A percentile compares a stretch with the other conserved stretches of the same genome.
phyloP scores from a whole-genome alignment of 2,888 invertebrate genomes.

The Euphydryas editha region DNA sequence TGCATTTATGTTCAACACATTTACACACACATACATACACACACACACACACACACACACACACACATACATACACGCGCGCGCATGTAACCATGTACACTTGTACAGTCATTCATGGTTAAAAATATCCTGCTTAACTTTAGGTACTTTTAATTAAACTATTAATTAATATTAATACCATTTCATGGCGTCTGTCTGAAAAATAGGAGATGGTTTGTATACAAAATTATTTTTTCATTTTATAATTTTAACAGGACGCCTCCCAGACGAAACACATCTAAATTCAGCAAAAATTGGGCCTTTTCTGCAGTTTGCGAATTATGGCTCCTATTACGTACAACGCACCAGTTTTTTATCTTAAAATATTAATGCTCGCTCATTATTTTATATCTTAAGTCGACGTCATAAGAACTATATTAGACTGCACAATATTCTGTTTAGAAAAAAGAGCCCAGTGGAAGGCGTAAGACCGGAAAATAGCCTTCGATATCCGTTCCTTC shows the following conservation, averaged over 20 bases:
- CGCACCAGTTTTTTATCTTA: constrained; percentile 47
- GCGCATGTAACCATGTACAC: too few species aligned
- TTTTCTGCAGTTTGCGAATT: constrained; percentile 50
- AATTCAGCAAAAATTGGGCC: constrained; percentile 47
- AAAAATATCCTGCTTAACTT: too few species aligned
- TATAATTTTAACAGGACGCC: not conserved
- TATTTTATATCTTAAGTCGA: not conserved
- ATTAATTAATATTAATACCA: too few species aligned
- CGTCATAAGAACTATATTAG: constrained; percentile 17
- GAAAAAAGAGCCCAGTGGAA: constrained; percentile 33
- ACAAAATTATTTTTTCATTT: not conserved
- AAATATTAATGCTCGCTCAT: constrained; percentile 36
- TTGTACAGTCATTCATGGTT: too few species aligned
- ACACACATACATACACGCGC: too few species aligned
- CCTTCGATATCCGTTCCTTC: constrained; percentile 37
- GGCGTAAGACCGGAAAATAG: constrained; percentile 40
- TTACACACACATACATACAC: too few species aligned
- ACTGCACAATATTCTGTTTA: constrained; percentile 19
- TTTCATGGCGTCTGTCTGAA: too few species aligned
- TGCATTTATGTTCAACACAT: too few species aligned
- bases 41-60: too few species aligned
- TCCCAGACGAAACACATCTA: constrained; percentile 39
- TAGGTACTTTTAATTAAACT: too few species aligned
- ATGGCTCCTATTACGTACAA: constrained; percentile 45
- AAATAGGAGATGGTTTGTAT: not conserved